Percentiles rank a stretch among this genome's conserved stretches.
Conservation (phyloP, 64 coral and sea anemone species). For the Montipora efflorescens region DNA sequence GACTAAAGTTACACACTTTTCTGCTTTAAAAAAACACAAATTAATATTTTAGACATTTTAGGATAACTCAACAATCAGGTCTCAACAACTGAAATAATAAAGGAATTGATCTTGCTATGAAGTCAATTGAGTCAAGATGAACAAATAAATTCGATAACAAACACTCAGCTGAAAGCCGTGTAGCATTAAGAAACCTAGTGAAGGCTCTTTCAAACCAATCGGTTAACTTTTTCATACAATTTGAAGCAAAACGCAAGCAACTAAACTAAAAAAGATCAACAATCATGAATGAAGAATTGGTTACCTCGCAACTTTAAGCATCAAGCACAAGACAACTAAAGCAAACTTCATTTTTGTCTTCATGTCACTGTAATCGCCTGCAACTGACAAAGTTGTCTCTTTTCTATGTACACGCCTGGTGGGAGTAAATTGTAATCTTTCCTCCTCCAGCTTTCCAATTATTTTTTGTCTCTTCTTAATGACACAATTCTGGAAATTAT, state of each 20-base stretch:
- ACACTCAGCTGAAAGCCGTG: too few species aligned
- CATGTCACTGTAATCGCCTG: not conserved
- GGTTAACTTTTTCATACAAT: not conserved
- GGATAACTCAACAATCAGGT: too few species aligned
- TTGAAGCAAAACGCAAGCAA: not conserved
- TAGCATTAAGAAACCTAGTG: too few species aligned
- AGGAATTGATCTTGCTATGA: too few species aligned
- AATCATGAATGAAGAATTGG: not conserved
- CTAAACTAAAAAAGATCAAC: too few species aligned
- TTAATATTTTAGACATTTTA: too few species aligned
- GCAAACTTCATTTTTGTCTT: not conserved
- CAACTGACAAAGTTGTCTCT: not conserved
- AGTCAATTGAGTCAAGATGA: too few species aligned
- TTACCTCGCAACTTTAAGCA: conserved; percentile 5
- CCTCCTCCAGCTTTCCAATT: not conserved
- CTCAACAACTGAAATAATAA: too few species aligned
- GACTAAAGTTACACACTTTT: too few species aligned
- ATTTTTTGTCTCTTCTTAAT: not conserved
- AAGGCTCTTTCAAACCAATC: too few species aligned
- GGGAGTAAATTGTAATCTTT: not conserved
- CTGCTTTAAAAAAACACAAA: too few species aligned
- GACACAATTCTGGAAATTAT: not conserved
- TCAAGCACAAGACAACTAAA: not conserved
- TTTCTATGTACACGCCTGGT: not conserved
- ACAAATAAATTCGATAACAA: too few species aligned